Evolutionary conservation across 2,113 vertebrate species (phyloP).

Genomic region (Diphyllodes magnificus): DNA sequence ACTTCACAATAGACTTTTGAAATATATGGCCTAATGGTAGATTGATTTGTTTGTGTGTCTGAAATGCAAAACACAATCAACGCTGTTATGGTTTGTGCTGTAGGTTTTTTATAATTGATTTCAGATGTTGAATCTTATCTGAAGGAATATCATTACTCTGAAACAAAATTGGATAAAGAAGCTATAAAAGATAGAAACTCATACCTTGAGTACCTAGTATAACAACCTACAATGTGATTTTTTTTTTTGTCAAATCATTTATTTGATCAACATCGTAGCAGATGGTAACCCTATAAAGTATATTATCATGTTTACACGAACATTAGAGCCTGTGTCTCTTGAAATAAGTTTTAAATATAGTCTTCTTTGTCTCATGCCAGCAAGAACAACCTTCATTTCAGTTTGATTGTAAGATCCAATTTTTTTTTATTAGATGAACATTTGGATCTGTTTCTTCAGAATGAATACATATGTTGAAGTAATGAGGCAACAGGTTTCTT

Average conservation of each 20-base stretch:
- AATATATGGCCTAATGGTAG: not conserved
- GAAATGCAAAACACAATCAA: slow-evolving; percentile 67
- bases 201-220: slow-evolving; percentile 72
- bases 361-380: not conserved
- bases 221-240: slow-evolving; percentile 72
- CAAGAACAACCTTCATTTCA: slow-evolving; percentile 32
- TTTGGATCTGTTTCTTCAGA: not conserved
- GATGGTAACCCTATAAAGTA: slow-evolving; percentile 78
- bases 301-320: slow-evolving; percentile 46
- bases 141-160: slow-evolving; percentile 74
- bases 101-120: slow-evolving; percentile 66
- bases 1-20: not conserved
- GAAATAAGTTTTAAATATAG: slow-evolving; percentile 52
- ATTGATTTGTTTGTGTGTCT: slow-evolving; percentile 35
- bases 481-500: not conserved
- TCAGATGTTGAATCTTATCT: slow-evolving; percentile 60
- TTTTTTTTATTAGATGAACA: slow-evolving; percentile 3
- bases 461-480: not conserved
- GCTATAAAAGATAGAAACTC: slow-evolving; percentile 69
- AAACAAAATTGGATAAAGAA: slow-evolving; percentile 80
- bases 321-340: slow-evolving; percentile 22
- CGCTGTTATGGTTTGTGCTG: slow-evolving; percentile 57
- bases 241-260: slow-evolving; percentile 71
- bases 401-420: not conserved
- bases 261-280: slow-evolving; percentile 81